Conservation (phyloP, 2,797 vertebrate species). For the Chromobotia macracanthus region DNA sequence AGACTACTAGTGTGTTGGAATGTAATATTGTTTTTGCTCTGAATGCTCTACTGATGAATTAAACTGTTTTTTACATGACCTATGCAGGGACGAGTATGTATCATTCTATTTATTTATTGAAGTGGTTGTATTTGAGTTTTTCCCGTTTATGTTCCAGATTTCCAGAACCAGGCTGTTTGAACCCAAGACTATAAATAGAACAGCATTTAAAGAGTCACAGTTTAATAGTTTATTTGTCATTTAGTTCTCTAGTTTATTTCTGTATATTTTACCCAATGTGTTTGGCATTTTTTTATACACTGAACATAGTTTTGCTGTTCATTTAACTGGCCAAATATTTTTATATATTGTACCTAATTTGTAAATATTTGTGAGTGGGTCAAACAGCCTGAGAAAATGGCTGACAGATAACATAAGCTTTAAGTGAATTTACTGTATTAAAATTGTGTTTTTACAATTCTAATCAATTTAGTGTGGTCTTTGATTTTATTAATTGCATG, state of each 20-base stretch:
- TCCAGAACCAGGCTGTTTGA: conserved; percentile 67
- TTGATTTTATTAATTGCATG: conserved; percentile 5
- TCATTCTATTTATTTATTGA: conserved; percentile 75
- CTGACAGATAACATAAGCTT: conserved; percentile 21
- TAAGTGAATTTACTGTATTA: conserved; percentile 14
- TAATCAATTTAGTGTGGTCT: background rate
- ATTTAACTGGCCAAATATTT: too few species aligned
- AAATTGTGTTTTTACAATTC: background rate
- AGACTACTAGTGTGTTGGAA: conserved; percentile 47
- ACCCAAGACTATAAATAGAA: conserved; percentile 64
- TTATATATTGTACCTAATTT: too few species aligned
- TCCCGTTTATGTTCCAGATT: conserved; percentile 62
- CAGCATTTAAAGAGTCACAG: too few species aligned
- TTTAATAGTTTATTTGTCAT: background rate
- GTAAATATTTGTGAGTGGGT: conserved; percentile 57
- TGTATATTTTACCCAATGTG: too few species aligned
- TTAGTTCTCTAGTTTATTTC: background rate
- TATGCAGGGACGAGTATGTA: conserved; percentile 84
- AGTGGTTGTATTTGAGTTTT: conserved; percentile 74
- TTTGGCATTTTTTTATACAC: too few species aligned
- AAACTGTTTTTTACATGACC: conserved; percentile 79
- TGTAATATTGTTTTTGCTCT: conserved; percentile 65
- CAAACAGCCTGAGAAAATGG: conserved; percentile 67
- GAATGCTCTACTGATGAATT: conserved; percentile 71
- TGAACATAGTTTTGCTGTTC: too few species aligned